Base-by-base conservation (phyloP, 2,888 invertebrate genomes). In the Pollenia angustigena region DNA sequence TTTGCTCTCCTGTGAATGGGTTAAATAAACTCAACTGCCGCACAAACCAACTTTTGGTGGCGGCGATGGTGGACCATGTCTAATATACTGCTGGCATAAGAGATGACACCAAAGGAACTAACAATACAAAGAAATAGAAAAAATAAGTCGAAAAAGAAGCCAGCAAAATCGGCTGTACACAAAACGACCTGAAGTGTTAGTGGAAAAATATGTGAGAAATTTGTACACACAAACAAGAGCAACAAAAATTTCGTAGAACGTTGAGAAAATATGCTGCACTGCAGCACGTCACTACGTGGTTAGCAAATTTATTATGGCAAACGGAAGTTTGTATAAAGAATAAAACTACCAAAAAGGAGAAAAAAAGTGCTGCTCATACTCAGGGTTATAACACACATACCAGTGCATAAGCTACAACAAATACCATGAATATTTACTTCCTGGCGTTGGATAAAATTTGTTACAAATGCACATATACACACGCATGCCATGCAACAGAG, bases 221-320 rank as follows among this genome's bases (percentile, higher is more conserved):
- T 52, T 64, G 54, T 72, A 56, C 68, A 80, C 85, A 82, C 68
- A 81, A 76, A 72, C 75, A 58, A 68, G 11, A 66, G 16, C 58
- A 71, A 50, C 52, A 71, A 79, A 76, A 46, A 16, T 46, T 50
- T 46, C 44, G 42, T 54, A 46, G 54, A 62, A 75, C 68, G 74
- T 78, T 81, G 84, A 74, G 84, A 87, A 87, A 87, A 87, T 87
- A 87, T 87, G 85, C 88, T 83, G 87, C 84, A 87, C 81, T 88
- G 91, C 92, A 91, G 91, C 91, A 88, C 88, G 91, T 91, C 92
- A 91, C 91, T 91, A 92, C 92, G 92, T 92, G 92, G 92, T 92
- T 92, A 92, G 91, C 90, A 92, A 92, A 92, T 92, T 92, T 92
- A 92, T 92, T 92, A 91, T 92, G 91, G 90, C 90, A 90, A 91